These are phyloP conservation scores for Myiozetetes cayanensis DNA, from an alignment of 2,113 vertebrate species.

Conservation along the genomic window DNA sequence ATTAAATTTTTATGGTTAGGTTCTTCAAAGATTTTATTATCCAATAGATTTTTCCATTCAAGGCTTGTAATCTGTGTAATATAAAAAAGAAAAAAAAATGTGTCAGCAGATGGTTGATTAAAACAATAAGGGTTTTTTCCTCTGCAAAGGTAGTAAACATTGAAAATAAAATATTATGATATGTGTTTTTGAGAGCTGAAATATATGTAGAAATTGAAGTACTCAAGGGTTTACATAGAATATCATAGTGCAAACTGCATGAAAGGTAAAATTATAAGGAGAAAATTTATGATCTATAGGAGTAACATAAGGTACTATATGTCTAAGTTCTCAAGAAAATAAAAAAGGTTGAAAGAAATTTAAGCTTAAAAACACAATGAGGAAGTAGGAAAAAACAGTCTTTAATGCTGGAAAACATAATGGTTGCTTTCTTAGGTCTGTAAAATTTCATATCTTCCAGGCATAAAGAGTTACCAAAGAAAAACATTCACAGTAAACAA, in stretches of 20 bases:
- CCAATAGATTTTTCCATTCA: not conserved
- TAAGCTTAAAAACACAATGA: not conserved
- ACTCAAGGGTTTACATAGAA: not conserved
- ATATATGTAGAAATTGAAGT: not conserved
- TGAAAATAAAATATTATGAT: not conserved
- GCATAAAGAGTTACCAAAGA: not conserved
- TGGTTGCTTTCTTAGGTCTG: not conserved
- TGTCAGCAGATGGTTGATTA: not conserved
- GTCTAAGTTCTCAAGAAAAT: not conserved
- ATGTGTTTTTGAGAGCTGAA: not conserved
- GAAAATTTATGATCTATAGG: not conserved
- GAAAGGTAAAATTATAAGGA: not conserved
- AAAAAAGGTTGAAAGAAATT: not conserved
- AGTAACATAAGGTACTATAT: not conserved
- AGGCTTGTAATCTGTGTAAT: not conserved
- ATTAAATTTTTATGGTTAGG: not conserved
- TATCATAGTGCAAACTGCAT: not conserved
- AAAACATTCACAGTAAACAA: not conserved
- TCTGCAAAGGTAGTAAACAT: not conserved
- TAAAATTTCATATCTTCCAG: not conserved
- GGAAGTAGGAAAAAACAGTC: not conserved
- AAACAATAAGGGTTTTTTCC: not conserved
- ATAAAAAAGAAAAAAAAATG: not conserved
- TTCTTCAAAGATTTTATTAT: not conserved
- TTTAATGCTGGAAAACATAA: not conserved